Evolutionary conservation across 2,797 vertebrate species (phyloP), one percentile per base, ranked within the genome.

Genomic region (Anisognathus igniventris): DNA sequence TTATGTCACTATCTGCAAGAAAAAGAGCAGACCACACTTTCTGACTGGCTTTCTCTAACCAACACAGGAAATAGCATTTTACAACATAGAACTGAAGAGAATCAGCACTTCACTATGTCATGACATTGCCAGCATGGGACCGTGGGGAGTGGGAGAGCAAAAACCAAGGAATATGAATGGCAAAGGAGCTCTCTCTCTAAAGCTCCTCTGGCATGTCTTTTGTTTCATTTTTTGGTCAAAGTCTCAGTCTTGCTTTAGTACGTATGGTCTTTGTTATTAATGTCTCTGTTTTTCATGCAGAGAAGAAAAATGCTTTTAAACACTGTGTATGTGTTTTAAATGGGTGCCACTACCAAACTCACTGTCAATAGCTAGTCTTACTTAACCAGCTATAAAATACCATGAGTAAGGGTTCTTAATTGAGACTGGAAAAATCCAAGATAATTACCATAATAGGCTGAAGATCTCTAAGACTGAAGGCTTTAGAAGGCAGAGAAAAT

Each of bases 401-500:
- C 35, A 30, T 83, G 76, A 77, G 37, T 62, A 57, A 70, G 48
- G 37, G 47, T 28, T 92, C 53, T 70, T 68, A 74, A 61, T 11
- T 48, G 66, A 58, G 70, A 80, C 66, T 78, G 72, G 77, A 77
- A 93, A 94, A 95, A 84, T 87, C 58, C 56, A 76, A 65, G 70
- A 65, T 58, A 79, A 96, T 93, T 89, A 62, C 28, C 33, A 14
- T 66, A 71, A 70, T 27, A 79, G 35, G 51, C n/a, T 58, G 71
- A 90, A 89, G 78, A 67, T 91, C 86, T 96, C 44, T 68, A 53
- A 64, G 72, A 86, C 45, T 84, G 47, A 79, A 88, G 44, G 27
- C 74, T 93, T 81, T 91, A 23, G 65, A 93, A 89, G 48, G 86
- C 73, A 88, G 76, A 73, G 91, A 70, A 77, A 95, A 83, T 61